Base-by-base conservation (phyloP, 2,113 vertebrate genomes). In the Athene cunicularia region DNA sequence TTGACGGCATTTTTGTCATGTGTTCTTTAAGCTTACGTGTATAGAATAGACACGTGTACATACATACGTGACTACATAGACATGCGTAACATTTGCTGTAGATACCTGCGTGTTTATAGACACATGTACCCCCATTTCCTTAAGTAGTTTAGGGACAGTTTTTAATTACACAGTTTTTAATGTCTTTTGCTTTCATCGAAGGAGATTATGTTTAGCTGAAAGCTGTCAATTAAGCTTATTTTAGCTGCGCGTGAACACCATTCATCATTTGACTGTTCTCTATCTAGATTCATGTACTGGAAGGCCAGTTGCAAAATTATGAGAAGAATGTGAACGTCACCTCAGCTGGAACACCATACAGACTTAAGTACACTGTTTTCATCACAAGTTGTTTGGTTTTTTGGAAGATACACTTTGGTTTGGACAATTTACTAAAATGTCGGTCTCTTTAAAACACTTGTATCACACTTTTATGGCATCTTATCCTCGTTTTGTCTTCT, bases 241-340 rank as follows among this genome's bases (percentile, higher is more conserved):
- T 76, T 95, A 90, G 37, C 21, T 94, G 11, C 45, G 82, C 53
- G 20, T 80, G 35, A 85, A 50, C 15, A 58, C 28, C 1, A 0
- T n/a, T 72, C 86, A 27, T 60, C 7, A 22, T 82, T 87, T 87
- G 71, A 79, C 37, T 91, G 83, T 90, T 97, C 49, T 47, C 88
- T 88, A 8, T 95, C 88, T 95, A 99, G 99, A 98, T 99, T 97
- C 98, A 99, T 94, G 98, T 98, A 30, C 98, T 99, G 62, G 99
- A 99, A 98, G 99, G 99, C 97, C 98, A 88, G 80, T 97, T 99
- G 90, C 99, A 98, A 97, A 98, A 96, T 63, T 98, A 98, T 37
- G 98, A 99, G 91, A 99, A 98, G 97, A 98, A 96, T 60, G 92
- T 98, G 26, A 99, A 98, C 11, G 98, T 99, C 88, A 98, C 99